Percentiles rank a stretch among this genome's conserved stretches.
phyloP scores from a whole-genome alignment of 2,113 vertebrate species.

The Indicator indicator region DNA sequence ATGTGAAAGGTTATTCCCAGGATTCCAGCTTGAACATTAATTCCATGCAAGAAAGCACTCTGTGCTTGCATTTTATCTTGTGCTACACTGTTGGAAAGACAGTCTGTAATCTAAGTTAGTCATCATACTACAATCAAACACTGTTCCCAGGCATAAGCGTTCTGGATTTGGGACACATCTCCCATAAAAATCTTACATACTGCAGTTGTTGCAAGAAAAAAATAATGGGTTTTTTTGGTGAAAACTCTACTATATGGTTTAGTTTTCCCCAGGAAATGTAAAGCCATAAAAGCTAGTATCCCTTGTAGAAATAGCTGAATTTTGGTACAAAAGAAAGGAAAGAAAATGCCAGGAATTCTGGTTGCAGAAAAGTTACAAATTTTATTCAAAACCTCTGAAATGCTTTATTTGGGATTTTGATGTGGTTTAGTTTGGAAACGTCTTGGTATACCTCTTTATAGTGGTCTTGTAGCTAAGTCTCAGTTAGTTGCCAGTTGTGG shows the following conservation, averaged over 20 bases:
- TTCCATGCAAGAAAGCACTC: background rate
- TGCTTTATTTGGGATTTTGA: too few species aligned
- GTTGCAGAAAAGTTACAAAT: too few species aligned
- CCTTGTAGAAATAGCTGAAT: too few species aligned
- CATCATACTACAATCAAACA: background rate
- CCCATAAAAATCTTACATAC: background rate
- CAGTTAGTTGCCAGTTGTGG: background rate
- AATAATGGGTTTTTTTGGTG: background rate
- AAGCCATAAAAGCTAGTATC: too few species aligned
- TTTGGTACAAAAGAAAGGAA: too few species aligned
- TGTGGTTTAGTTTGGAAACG: too few species aligned
- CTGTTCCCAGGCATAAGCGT: background rate
- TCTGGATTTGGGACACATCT: background rate
- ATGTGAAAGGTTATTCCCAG: background rate
- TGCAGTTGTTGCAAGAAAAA: background rate
- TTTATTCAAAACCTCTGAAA: too few species aligned
- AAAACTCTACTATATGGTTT: background rate
- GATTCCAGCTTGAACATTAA: background rate
- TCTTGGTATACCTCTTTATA: background rate
- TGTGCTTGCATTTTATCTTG: background rate
- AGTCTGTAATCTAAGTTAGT: background rate
- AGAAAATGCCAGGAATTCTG: too few species aligned
- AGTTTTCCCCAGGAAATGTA: background rate
- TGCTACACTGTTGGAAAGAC: background rate
- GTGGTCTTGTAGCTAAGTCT: background rate